Evolutionary conservation across 2,113 vertebrate species (phyloP).

Genomic region (Phycodurus eques): DNA sequence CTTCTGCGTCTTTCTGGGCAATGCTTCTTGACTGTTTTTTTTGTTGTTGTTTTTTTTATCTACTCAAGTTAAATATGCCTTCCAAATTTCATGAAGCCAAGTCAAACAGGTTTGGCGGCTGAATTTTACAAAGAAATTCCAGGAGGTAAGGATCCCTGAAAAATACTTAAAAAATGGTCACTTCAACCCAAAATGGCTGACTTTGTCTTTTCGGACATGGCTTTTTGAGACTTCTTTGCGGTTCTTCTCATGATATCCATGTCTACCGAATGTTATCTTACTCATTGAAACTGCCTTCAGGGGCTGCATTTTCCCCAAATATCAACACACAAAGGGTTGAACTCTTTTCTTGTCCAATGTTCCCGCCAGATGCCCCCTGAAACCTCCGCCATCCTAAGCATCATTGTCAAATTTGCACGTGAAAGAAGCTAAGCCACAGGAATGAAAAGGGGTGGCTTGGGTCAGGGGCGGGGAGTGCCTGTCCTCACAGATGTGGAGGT

Average conservation of each 20-base stretch:
- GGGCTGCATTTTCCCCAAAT: constrained; percentile 44
- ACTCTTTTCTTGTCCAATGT: constrained; percentile 55
- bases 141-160: neutral
- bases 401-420: constrained; percentile 87
- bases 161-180: neutral
- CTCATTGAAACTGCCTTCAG: neutral
- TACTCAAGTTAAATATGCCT: too few species aligned
- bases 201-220: neutral
- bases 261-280: neutral
- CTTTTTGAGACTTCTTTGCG: neutral
- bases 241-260: neutral
- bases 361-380: constrained; percentile 53
- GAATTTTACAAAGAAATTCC: neutral
- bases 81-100: too few species aligned
- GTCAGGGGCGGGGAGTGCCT: too few species aligned
- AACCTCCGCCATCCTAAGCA: constrained; percentile 75
- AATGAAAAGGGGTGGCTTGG: constrained; percentile 92
- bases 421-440: constrained; percentile 81
- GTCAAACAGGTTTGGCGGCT: neutral
- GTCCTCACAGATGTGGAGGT: constrained; percentile 97
- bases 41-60: too few species aligned
- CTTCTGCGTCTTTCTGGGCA: too few species aligned
- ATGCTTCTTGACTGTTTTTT: neutral
- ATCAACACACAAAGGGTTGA: constrained; percentile 75
- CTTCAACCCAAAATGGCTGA: neutral